A percentile compares a stretch with the other conserved stretches of the same genome.
Conservation (phyloP, 2,888 invertebrate species). For the Cerastis rubricosa region DNA sequence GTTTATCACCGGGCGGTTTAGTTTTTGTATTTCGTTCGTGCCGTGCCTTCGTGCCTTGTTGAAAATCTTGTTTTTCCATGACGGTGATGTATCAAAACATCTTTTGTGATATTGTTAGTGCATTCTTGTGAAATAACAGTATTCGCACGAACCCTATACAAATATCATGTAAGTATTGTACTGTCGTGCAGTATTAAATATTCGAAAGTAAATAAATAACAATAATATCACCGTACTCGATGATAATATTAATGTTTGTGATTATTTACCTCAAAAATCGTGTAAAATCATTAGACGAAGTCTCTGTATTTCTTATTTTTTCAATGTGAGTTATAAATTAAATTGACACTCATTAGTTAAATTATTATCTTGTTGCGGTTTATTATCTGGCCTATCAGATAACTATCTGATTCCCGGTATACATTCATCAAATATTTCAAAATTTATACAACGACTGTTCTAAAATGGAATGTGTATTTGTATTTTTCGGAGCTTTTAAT, state of each 20-base stretch:
- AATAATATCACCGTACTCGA: conserved; percentile 12
- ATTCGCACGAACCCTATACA: conserved; percentile 30
- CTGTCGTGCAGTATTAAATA: conserved; percentile 15
- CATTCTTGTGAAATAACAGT: conserved; percentile 39
- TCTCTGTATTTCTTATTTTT: conserved; percentile 2
- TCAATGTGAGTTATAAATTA: too few species aligned
- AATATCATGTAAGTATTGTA: conserved; percentile 50
- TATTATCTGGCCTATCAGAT: conserved; percentile 28
- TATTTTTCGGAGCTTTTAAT: neutral
- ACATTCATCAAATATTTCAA: neutral
- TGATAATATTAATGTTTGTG: conserved; percentile 11
- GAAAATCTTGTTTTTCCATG: conserved; percentile 47
- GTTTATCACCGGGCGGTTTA: conserved; percentile 39
- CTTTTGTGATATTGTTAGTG: conserved; percentile 50
- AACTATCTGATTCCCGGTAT: conserved; percentile 2
- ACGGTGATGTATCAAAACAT: conserved; percentile 57
- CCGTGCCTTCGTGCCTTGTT: conserved; percentile 56
- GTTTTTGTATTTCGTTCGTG: conserved; percentile 55
- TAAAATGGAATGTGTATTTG: neutral
- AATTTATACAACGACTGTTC: neutral
- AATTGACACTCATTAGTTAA: neutral
- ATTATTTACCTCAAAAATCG: conserved; percentile 19
- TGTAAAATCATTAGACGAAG: conserved; percentile 11
- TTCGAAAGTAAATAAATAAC: conserved; percentile 51
- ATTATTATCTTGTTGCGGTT: conserved; percentile 20